Base-by-base conservation (phyloP, 2,113 vertebrate genomes). In the Regulus satrapa region DNA sequence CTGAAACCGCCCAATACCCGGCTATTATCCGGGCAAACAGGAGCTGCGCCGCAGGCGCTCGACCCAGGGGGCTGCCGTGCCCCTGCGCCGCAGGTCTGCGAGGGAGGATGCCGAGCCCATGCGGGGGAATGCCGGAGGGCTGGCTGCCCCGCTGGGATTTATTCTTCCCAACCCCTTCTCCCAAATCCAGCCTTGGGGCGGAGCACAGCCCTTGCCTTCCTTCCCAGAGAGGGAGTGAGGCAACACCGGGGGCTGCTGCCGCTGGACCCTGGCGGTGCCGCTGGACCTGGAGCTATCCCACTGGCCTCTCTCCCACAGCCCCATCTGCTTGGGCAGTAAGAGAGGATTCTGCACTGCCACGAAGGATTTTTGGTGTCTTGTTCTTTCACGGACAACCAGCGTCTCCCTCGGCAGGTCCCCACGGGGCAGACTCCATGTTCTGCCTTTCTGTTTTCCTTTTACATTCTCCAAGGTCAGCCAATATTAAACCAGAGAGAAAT, bases 341-440 rank as follows among this genome's bases (percentile, higher is more conserved):
- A 12, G n/a, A 21, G 8, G 55, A 17, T 38, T 72, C 43, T 13
- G 16, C 0, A 5, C 6, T 3, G 79, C 56, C 48, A 61, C 56
- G 6, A 41, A 13, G 62, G 51, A 55, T 21, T 52, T 88, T 28
- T 1, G 9, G 56, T 8, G 1, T 12, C 74, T 68, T 3, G 1
- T 2, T 51, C 38, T 80, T 3, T 6, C 2, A 1, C 0, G 20
- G 71, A 24, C 45, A 46, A 36, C 14, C 2, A 0, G 51, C 17
- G 32, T 19, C 67, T 61, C 90, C 11, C 28, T 12, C 0, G 0
- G 49, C 38, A 19, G 31, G 46, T 43, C 68, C 58, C 67, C 1
- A 1, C 0, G 2, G 67, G 66, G 55, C 17, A 79, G 29, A 7
- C 17, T 62, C 43, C 46, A 18, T 1, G 14, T 43, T 58, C 43